Conservation (phyloP, 2,888 invertebrate species). For the Lampropteryx suffumata region DNA sequence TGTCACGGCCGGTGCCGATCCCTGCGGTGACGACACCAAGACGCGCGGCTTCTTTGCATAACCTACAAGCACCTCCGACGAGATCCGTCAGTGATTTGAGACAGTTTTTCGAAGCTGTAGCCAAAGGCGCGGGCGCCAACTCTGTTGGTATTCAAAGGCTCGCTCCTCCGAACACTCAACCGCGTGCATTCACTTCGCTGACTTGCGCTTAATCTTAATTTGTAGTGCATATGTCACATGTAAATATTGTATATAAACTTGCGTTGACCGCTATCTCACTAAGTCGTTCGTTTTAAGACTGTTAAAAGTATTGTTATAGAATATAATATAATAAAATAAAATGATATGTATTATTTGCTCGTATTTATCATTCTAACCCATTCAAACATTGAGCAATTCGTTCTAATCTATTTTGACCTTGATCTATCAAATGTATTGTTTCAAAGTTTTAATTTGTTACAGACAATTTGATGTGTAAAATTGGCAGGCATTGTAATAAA, state of each 20-base stretch:
- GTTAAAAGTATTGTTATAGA: constrained; percentile 81
- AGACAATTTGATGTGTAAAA: constrained; percentile 29
- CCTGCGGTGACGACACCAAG: constrained; percentile 76
- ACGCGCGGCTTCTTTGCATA: constrained; percentile 86
- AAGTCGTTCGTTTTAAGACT: constrained; percentile 81
- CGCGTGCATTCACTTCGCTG: constrained; percentile 69
- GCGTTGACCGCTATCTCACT: constrained; percentile 74
- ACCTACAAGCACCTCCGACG: constrained; percentile 80
- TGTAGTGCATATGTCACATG: constrained; percentile 38
- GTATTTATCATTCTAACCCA: constrained; percentile 19
- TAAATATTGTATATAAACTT: constrained; percentile 72
- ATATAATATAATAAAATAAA: constrained; percentile 75
- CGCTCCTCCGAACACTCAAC: constrained; percentile 61
- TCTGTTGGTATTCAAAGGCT: constrained; percentile 57
- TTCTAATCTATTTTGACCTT: constrained; percentile 30
- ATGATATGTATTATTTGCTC: constrained; percentile 45
- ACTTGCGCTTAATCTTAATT: constrained; percentile 62
- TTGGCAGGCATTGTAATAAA: constrained; percentile 34
- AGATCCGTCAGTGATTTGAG: constrained; percentile 86
- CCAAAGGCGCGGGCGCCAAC: constrained; percentile 65
- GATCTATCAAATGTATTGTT: constrained; percentile 37
- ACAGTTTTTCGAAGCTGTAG: constrained; percentile 86
- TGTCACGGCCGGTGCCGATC: constrained; percentile 58
- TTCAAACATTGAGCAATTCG: constrained; percentile 36
- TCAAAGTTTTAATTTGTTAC: constrained; percentile 31